Percentiles rank a stretch among this genome's conserved stretches.
These are phyloP conservation scores for Tenthredo distinguenda DNA, from an alignment of 2,888 invertebrate species.

Conservation along the genomic window DNA sequence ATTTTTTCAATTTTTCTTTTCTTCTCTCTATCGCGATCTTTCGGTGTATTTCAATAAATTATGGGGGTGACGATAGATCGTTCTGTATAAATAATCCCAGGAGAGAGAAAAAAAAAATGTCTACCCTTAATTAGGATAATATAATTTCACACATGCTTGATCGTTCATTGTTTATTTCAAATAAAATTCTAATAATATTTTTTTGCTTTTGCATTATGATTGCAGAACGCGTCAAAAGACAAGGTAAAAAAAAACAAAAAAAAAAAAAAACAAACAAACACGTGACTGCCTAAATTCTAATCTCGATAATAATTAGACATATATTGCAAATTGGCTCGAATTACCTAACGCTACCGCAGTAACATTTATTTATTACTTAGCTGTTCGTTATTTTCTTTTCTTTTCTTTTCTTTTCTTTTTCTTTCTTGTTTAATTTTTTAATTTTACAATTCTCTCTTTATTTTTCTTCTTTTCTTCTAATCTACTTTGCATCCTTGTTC, in stretches of 20 bases:
- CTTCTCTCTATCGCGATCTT: too few species aligned
- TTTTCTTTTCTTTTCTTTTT: too few species aligned
- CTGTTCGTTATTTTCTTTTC: not conserved
- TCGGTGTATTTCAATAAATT: too few species aligned
- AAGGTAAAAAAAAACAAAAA: constrained; percentile 68
- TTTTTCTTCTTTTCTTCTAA: not conserved
- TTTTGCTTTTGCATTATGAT: constrained; percentile 75
- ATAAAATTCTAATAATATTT: constrained; percentile 27
- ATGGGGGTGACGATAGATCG: too few species aligned
- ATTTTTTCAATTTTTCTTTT: too few species aligned
- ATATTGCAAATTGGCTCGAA: not conserved
- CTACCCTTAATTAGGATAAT: too few species aligned
- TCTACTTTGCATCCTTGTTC: not conserved
- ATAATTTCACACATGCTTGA: not conserved
- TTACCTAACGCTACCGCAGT: constrained; percentile 11
- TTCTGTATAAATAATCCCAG: too few species aligned
- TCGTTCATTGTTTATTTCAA: not conserved
- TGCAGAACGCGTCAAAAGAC: constrained; percentile 76
- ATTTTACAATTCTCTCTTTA: not conserved
- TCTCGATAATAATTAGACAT: not conserved
- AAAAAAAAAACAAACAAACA: too few species aligned
- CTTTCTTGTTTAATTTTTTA: not conserved
- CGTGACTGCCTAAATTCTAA: constrained; percentile 14
- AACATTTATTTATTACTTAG: constrained; percentile 2
- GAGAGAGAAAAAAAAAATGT: too few species aligned